Base-by-base conservation (phyloP, 2,113 vertebrate species). In the Syrmaticus mikado region DNA sequence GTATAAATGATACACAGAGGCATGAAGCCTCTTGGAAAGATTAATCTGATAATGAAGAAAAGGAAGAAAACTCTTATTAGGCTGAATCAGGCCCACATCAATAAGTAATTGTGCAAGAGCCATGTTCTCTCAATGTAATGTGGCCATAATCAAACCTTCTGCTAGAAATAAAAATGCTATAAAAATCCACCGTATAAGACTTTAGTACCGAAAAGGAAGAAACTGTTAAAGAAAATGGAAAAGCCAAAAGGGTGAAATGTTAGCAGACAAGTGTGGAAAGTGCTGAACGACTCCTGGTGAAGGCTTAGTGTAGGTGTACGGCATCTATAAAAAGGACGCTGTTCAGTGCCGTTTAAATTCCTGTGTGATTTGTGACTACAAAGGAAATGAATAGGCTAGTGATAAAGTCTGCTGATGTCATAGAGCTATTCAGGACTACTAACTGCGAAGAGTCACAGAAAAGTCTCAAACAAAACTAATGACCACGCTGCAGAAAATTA, bases 1-100 rank as follows among this genome's bases (percentile, higher is more conserved):
- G 80, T 83, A 68, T 88, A 88, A 95, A 93, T 83, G 76, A 81
- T 64, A 83, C 93, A 86, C 60, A 72, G 41, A 85, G 82, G 57
- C 68, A 81, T 1, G 5, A 66, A 88, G 12, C 4, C 16, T 91
- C 58, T 71, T 77, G 41, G 60, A 93, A 93, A 90, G 68, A 94
- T 88, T 90, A 64, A 85, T 92, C 65, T 78, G 76, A 85, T 65
- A 88, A 83, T 16, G 7, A 41, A 60, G 68, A 55, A 83, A 96
- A 88, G 72, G 32, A 70, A 74, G 82, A 82, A 34, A 74, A 30
- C 53, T 78, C 58, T 61, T 89, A 80, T 68, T 91, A 82, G 64
- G 79, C 84, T 87, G 82, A 85, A 41, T 76, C 74, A 89, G 58
- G 10, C 45, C 62, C 62, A 79, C 74, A 87, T 95, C 87, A 95